Percentiles rank a stretch among this genome's conserved stretches.
Conservation (phyloP, 2,113 vertebrate genomes). For the Onychostruthus taczanowskii region DNA sequence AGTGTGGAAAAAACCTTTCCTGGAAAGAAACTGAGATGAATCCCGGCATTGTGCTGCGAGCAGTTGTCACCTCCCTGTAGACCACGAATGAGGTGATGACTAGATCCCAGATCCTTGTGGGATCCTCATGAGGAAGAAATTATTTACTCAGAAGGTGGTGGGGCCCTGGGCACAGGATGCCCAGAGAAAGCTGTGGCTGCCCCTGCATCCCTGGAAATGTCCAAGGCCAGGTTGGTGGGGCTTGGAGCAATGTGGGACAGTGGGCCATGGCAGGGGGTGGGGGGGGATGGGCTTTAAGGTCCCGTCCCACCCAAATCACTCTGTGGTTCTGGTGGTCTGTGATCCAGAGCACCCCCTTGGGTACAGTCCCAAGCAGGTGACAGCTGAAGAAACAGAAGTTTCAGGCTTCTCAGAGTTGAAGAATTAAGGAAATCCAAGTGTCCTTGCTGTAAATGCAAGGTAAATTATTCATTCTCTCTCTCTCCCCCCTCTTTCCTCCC, state of each 20-base stretch:
- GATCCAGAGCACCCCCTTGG: background rate
- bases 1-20: background rate
- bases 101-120: background rate
- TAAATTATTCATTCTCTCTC: constrained; percentile 67
- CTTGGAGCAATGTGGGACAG: background rate
- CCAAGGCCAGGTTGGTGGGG: rapidly evolving
- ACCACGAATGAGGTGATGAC: background rate
- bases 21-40: background rate
- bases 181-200: background rate
- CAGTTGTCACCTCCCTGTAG: background rate
- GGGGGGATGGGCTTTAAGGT: background rate
- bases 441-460: constrained; percentile 69
- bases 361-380: background rate
- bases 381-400: background rate
- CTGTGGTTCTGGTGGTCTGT: background rate
- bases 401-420: background rate
- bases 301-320: background rate
- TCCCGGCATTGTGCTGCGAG: background rate
- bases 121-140: background rate
- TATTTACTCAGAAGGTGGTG: background rate
- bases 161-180: background rate
- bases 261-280: background rate
- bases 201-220: background rate
- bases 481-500: constrained; percentile 17
- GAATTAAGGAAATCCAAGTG: constrained; percentile 27